Base-by-base conservation (phyloP, 2,888 invertebrate genomes). In the Diplazon laetatorius region DNA sequence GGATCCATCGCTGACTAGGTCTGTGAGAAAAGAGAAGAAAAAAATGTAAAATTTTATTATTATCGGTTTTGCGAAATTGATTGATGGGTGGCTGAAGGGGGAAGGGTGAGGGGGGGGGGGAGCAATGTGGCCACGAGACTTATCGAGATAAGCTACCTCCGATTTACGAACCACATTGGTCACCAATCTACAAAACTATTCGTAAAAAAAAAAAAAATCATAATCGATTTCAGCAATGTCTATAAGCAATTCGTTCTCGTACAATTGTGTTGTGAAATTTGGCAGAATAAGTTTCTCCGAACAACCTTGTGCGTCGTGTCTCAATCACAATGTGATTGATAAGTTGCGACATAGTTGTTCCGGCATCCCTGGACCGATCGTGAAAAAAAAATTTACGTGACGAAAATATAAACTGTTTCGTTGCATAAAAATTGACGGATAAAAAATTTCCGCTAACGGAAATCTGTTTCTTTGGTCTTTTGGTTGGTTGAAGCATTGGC, bases 1-100 rank as follows among this genome's bases (percentile, higher is more conserved):
- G 95, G 94, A 90, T 97, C 96, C 97, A 97, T 97, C 57, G 73
- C 77, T 12, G 46, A 18, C n/a, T 25, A 60, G 39, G 10, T 65
- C 75, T 80, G 63, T 1, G 4, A 52, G 48, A 39, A 65, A 35
- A 63, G 60, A 35, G 62, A 14, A 52, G 48, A 39, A 65, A 35
- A 63, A 66, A 35, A 68, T 12, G 2, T 30, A 46, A 57, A 62
- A 42, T 25, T 30, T 4, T 18, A 2, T 14, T n/a, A 52, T 35
- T 18, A 0, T 30, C 2, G 0, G 16, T 18, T 18, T 1, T 30
- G 2, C 1, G 9, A 10, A 18, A 35, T 63, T 35, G 39, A 63
- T 37, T 35, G 35, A 37, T 63, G 12, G 20, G 8, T n/a, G n/a
- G n/a, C n/a, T n/a, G n/a, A n/a, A n/a, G n/a, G n/a, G n/a, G n/a